Base-by-base conservation (phyloP, 1,140 invertebrate genomes). In the Zaprionus ornatus region DNA sequence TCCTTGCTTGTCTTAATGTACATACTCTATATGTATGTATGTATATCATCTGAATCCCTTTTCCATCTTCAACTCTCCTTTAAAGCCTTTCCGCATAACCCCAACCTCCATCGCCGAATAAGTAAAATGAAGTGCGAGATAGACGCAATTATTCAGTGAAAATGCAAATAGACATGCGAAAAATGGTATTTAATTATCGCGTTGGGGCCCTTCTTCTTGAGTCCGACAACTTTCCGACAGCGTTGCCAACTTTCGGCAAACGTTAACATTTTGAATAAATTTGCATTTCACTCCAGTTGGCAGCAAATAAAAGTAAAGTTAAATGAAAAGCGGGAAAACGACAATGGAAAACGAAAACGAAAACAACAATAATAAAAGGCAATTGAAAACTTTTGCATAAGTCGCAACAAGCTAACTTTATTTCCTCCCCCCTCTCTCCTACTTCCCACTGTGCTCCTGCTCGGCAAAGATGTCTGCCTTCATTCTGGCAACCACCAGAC, bases 341-440 rank as follows among this genome's bases (percentile, higher is more conserved):
- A 69, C 57, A 57, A 68, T 57, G 35, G 67, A 72, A 77, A 32
- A 32, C 29, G 29, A 32, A 32, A 61, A 74, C 29, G 71, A 56
- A 57, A 78, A 84, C 77, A 85, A 85, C 79, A 79, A 75, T 73
- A 85, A 82, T 82, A 86, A 82, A 77, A 69, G 85, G 81, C 84
- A 88, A 88, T 88, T 90, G 85, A 85, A 85, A 88, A 88, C 78
- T 88, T 88, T 88, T 81, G 84, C 84, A 90, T 71, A 88, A 87
- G 84, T 87, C 73, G 81, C 78, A 72, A 81, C 74, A 82, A 66
- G 85, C 77, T 90, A 87, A 88, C 74, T 88, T 87, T 80, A 74
- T 88, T 90, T 79, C 42, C 9, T 9, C 6, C 3, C 27, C 45
- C 17, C n/a, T 13, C 17, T 63, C 23, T 6, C 42, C 17, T 1